Base-by-base conservation (phyloP, 1,140 invertebrate genomes). In the Copidosoma floridanum region DNA sequence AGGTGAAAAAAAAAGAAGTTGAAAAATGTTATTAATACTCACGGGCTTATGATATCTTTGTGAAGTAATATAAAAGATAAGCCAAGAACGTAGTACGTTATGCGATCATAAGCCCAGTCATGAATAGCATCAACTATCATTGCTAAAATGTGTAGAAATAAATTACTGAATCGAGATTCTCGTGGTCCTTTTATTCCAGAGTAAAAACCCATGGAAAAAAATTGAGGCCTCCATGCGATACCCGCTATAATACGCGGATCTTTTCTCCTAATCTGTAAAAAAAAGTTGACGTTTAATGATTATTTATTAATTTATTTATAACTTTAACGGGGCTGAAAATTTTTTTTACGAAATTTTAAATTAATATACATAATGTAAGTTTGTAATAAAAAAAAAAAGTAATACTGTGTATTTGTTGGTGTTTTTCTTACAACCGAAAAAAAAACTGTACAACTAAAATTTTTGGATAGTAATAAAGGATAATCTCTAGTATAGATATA, bases 11-110 rank as follows among this genome's bases (percentile, higher is more conserved):
- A 48, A 20, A 37, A 52, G 2, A 59, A 32, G 37, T 44, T 6
- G 29, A 32, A 32, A 50, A 60, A 24, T 35, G 14, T 55, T 24
- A 50, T 41, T n/a, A 64, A 32, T 65, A 77, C 85, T 82, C 76
- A 89, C 88, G 76, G 79, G 71, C 82, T 85, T 21, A 89, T 73
- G 11, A 80, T 79, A 67, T 90, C 88, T 75, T 89, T 89, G 71
- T 90, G 86, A 24, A 89, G 67, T 5, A 90, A 70, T 14, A 90
- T 81, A 14, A 84, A 83, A 35, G 87, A 88, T 37, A 86, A 75
- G 37, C 85, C 88, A 73, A 82, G 68, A 55, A 82, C 67, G 73
- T 80, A 82, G 70, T 83, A 86, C 6, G 77, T 74, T 38, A 84
- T 74, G 68, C 68, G 80, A 46, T 74, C 59, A 74, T 88, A 81